phyloP scores from a whole-genome alignment of 2,797 vertebrate species.

The Danio choprae region DNA sequence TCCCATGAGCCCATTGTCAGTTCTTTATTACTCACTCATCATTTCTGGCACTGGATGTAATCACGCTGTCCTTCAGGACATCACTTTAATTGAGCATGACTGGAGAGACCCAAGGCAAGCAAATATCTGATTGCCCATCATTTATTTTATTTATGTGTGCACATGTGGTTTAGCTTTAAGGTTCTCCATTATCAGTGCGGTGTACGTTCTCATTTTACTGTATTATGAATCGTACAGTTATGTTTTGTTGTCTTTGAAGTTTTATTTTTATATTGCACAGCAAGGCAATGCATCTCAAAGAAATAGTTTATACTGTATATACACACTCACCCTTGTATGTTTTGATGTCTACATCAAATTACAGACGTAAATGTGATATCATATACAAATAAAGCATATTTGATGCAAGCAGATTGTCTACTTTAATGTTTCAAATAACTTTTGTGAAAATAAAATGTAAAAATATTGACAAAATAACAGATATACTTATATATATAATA shows the following conservation, averaged over 20 bases:
- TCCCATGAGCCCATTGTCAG: constrained; percentile 13
- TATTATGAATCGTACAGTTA: neutral
- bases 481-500: too few species aligned
- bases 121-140: neutral
- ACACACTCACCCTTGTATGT: neutral
- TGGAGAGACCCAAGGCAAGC: constrained; percentile 11
- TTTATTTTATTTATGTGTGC: neutral
- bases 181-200: neutral
- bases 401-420: too few species aligned
- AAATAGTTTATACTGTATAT: neutral
- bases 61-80: constrained; percentile 19
- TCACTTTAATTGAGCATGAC: constrained; percentile 30
- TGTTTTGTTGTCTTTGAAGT: constrained; percentile 2
- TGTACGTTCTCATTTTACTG: constrained; percentile 7
- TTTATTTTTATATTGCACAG: constrained; percentile 22
- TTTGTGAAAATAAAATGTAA: too few species aligned
- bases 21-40: constrained; percentile 22
- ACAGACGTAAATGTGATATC: too few species aligned
- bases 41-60: constrained; percentile 11
- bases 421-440: too few species aligned
- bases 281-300: neutral
- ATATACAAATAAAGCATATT: too few species aligned
- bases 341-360: too few species aligned
- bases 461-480: too few species aligned
- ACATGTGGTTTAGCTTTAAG: constrained; percentile 14